A percentile compares a stretch with the other conserved stretches of the same genome.
Conservation (phyloP, 2,888 invertebrate genomes). For the Athalia cordata region DNA sequence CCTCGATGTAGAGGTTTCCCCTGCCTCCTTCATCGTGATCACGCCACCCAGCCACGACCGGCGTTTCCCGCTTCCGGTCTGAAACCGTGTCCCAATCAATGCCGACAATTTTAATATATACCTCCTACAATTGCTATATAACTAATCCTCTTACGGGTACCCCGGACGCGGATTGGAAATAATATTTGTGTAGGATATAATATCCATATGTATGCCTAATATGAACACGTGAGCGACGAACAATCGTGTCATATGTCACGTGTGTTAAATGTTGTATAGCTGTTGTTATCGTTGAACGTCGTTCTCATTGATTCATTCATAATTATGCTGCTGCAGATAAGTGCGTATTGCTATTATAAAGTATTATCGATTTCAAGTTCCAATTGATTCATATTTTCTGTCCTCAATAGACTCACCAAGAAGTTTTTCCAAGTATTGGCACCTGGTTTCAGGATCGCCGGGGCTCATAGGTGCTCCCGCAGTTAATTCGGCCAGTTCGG, state of each 20-base stretch:
- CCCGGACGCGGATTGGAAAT: not conserved
- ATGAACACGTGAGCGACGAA: not conserved
- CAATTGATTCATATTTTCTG: not conserved
- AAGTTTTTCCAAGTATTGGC: slow-evolving; percentile 77
- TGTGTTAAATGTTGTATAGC: not conserved
- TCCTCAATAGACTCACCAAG: slow-evolving; percentile 71
- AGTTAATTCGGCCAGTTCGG: slow-evolving; percentile 74
- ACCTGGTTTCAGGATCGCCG: slow-evolving; percentile 75
- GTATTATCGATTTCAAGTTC: not conserved
- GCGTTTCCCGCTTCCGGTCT: slow-evolving; percentile 67
- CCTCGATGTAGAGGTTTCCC: slow-evolving; percentile 68
- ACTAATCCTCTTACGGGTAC: not conserved
- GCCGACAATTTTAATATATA: slow-evolving; percentile 18
- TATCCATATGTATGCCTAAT: not conserved
- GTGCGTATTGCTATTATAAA: not conserved
- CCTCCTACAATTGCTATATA: not conserved
- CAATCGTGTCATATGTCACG: not conserved
- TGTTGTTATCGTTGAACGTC: slow-evolving; percentile 2
- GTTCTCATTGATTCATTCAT: slow-evolving; percentile 34
- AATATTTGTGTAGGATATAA: not conserved
- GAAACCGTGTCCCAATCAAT: slow-evolving; percentile 47
- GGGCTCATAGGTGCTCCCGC: slow-evolving; percentile 69
- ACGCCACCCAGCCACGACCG: slow-evolving; percentile 64
- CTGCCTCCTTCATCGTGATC: slow-evolving; percentile 60
- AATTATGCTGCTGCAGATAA: not conserved